Base-by-base conservation (phyloP, 1,140 invertebrate genomes). In the Pygmarrhopalites habei region DNA sequence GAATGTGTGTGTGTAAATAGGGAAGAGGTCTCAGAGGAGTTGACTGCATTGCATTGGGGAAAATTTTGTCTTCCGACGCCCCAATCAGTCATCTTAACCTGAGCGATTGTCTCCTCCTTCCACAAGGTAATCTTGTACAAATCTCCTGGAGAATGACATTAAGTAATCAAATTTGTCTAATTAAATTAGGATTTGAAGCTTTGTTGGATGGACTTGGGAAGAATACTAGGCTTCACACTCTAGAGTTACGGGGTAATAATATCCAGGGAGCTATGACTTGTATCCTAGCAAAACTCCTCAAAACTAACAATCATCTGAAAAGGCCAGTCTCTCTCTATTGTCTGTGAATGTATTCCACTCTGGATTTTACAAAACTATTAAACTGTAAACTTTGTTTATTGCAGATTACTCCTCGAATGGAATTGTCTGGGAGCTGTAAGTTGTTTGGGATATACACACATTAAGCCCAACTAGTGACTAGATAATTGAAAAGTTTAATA, bases 181-280 rank as follows among this genome's bases (percentile, higher is more conserved):
- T n/a, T n/a, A n/a, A n/a, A n/a, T n/a, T n/a, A n/a, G n/a, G n/a
- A n/a, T n/a, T n/a, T n/a, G n/a, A 68, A 59, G 69, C 69, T 25
- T 58, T 71, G 14, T 5, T 71, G 2, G 69, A 71, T 57, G 69
- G 69, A 17, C 62, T 78, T 3, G 74, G 65, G 23, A 72, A 76
- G 60, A 76, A 75, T 51, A 74, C 75, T 1, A 67, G 61, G 25
- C 64, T 78, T 15, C 71, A 69, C 10, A 61, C 69, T 0, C 25
- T 79, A 2, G 75, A 77, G 60, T 65, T 78, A 0, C 75, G 76
- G 57, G 77, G 78, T 10, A 79, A 79, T 66, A 77, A 77, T 58
- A 76, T 79, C 43, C 68, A 69, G 52, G 73, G 74, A 12, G 10
- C 69, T 0, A 70, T 69, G 29, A 74, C 75, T 2, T 68, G 72